Percentiles rank a stretch among this genome's conserved stretches.
phyloP scores from a whole-genome alignment of 1,140 invertebrate genomes.

The Anthonomus grandis region DNA sequence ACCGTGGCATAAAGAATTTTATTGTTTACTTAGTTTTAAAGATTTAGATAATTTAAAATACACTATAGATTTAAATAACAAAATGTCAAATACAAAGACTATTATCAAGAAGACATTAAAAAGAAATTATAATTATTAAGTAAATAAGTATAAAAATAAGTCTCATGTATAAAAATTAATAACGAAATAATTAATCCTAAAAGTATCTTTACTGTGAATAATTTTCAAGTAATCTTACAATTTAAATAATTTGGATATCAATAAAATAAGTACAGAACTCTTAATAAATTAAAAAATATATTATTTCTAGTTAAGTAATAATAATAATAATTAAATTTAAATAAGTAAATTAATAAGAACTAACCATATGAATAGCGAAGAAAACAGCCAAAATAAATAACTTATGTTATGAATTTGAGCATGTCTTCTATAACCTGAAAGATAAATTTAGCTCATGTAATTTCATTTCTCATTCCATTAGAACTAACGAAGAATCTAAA shows the following conservation, averaged over 20 bases:
- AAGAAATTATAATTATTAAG: slow-evolving; percentile 1
- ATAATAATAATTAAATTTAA: no score
- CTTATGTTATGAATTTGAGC: slow-evolving; percentile 1
- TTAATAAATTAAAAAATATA: slow-evolving; percentile 3
- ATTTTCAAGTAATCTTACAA: slow-evolving; percentile 11
- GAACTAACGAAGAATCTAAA: slow-evolving; percentile 10
- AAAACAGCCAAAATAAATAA: slow-evolving; percentile 9
- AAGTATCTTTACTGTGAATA: slow-evolving; percentile 4
- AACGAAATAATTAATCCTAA: neutral
- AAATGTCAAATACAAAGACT: neutral
- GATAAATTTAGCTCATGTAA: slow-evolving; percentile 3
- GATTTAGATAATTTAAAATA: slow-evolving; percentile 1
- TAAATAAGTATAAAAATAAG: slow-evolving; percentile 5
- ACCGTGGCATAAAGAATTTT: neutral
- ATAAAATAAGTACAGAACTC: neutral
- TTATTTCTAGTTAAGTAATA: no score
- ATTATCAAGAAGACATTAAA: slow-evolving; percentile 10
- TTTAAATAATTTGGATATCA: slow-evolving; percentile 1
- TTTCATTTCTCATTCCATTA: slow-evolving; percentile 6
- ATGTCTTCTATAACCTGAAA: slow-evolving; percentile 2
- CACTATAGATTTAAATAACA: slow-evolving; percentile 4
- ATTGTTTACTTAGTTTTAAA: no score
- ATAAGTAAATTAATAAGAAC: slow-evolving; percentile 6
- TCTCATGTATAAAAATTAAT: neutral
- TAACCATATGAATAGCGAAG: slow-evolving; percentile 11